These are phyloP conservation scores for Anguilla rostrata DNA, from an alignment of 2,113 vertebrate species.

Conservation along the genomic window DNA sequence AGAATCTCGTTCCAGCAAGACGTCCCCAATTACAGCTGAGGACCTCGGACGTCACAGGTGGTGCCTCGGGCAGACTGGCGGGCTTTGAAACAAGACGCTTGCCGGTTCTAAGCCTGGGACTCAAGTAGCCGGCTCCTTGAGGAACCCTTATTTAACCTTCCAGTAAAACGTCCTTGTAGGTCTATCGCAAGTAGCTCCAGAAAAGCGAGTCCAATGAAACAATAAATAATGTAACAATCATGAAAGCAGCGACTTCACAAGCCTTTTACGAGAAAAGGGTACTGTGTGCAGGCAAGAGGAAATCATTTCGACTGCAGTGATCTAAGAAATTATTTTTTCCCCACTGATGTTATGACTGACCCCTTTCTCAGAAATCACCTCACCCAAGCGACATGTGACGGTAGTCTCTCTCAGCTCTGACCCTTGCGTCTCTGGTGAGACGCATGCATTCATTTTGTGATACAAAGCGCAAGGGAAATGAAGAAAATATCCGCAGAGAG, in stretches of 20 bases:
- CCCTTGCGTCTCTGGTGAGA: background rate
- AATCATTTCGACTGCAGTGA: background rate
- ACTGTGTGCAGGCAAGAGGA: background rate
- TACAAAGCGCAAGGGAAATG: too few species aligned
- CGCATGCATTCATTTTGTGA: too few species aligned
- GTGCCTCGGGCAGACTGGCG: background rate
- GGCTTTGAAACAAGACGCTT: background rate
- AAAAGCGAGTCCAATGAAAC: background rate
- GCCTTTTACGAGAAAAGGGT: background rate
- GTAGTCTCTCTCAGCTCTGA: background rate
- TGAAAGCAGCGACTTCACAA: background rate
- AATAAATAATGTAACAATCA: background rate
- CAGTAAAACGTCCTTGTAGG: background rate
- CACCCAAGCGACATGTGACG: background rate
- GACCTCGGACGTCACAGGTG: too few species aligned
- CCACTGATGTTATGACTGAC: background rate
- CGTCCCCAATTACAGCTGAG: background rate
- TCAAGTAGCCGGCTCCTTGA: too few species aligned
- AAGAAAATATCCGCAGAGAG: background rate
- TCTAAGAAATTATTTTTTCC: background rate
- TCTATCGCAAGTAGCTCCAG: background rate
- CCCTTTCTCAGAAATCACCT: background rate
- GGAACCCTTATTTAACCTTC: too few species aligned
- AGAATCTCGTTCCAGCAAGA: slow-evolving; percentile 33
- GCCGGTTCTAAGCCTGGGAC: too few species aligned